Evolutionary conservation across 2,888 invertebrate species (phyloP).

Genomic region (Azorinus chamasolen): DNA sequence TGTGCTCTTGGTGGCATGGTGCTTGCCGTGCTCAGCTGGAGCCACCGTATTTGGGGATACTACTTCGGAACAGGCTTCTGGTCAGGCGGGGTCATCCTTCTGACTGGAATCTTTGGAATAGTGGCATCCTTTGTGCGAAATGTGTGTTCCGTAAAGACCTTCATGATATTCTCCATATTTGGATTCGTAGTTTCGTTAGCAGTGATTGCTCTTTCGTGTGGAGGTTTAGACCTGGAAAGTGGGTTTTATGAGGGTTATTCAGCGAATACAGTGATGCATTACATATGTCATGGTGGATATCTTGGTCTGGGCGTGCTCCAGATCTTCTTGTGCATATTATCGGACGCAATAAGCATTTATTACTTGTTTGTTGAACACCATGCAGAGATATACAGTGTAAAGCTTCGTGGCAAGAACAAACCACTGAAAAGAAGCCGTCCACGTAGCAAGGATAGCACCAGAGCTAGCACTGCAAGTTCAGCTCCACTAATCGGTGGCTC

Average conservation of each 20-base stretch:
- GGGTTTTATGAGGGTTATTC: conserved; percentile 70
- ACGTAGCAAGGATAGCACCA: conserved; percentile 3
- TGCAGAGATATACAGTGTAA: conserved; percentile 2
- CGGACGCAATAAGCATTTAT: conserved; percentile 73
- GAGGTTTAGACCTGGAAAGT: conserved; percentile 76
- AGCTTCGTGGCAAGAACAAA: conserved; percentile 3
- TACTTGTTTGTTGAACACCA: conserved; percentile 68
- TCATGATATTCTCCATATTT: conserved; percentile 70
- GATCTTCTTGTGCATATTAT: conserved; percentile 70
- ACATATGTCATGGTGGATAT: conserved; percentile 73
- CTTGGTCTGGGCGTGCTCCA: conserved; percentile 73
- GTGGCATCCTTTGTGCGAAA: conserved; percentile 70
- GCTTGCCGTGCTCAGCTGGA: conserved; percentile 77
- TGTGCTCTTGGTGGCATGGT: conserved; percentile 77
- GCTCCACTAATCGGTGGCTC: conserved; percentile 24
- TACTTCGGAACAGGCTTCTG: conserved; percentile 82
- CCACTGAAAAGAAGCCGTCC: background rate
- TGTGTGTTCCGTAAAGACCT: conserved; percentile 71
- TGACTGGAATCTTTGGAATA: conserved; percentile 75
- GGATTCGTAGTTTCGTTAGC: conserved; percentile 72
- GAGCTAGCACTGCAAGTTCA: conserved; percentile 35
- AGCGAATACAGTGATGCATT: conserved; percentile 59
- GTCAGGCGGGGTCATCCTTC: conserved; percentile 74
- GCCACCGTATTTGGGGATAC: conserved; percentile 79
- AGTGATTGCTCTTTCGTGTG: conserved; percentile 76